These are phyloP conservation scores for Drosophila putrida DNA, from an alignment of 2,888 invertebrate species.

Conservation along the genomic window DNA sequence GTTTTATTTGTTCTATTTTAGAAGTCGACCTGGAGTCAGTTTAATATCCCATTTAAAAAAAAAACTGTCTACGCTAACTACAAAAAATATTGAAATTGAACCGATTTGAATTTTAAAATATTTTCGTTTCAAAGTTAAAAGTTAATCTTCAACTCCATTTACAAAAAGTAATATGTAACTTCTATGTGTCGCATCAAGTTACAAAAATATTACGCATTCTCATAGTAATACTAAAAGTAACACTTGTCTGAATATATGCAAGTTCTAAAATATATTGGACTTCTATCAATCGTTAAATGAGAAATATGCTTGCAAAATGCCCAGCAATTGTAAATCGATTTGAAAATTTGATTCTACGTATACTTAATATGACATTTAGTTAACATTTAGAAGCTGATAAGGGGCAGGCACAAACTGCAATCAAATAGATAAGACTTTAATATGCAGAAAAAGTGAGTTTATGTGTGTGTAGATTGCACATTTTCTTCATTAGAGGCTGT, in stretches of 20 bases:
- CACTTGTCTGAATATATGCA: slow-evolving; percentile 59
- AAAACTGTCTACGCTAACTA: too few species aligned
- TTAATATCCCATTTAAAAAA: too few species aligned
- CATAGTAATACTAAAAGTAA: slow-evolving; percentile 23
- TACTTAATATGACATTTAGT: slow-evolving; percentile 42
- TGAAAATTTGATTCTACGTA: slow-evolving; percentile 40
- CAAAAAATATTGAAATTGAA: too few species aligned
- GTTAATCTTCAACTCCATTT: too few species aligned
- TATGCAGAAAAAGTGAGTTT: neutral
- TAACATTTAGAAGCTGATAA: slow-evolving; percentile 49
- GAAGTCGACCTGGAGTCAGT: too few species aligned
- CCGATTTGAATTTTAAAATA: too few species aligned
- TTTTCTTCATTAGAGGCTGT: slow-evolving; percentile 51
- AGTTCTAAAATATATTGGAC: slow-evolving; percentile 54
- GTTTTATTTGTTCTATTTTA: too few species aligned
- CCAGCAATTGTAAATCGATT: slow-evolving; percentile 69
- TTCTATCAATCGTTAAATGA: slow-evolving; percentile 34
- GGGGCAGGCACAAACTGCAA: slow-evolving; percentile 18
- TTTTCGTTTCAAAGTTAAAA: too few species aligned
- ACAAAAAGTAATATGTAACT: neutral
- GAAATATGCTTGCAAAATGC: slow-evolving; percentile 22
- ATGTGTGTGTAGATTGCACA: slow-evolving; percentile 9
- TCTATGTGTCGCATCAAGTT: slow-evolving; percentile 4
- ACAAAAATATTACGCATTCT: slow-evolving; percentile 39
- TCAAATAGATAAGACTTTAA: slow-evolving; percentile 9